These are phyloP conservation scores for Muscina levida DNA, from an alignment of 2,888 invertebrate species.

Conservation along the genomic window DNA sequence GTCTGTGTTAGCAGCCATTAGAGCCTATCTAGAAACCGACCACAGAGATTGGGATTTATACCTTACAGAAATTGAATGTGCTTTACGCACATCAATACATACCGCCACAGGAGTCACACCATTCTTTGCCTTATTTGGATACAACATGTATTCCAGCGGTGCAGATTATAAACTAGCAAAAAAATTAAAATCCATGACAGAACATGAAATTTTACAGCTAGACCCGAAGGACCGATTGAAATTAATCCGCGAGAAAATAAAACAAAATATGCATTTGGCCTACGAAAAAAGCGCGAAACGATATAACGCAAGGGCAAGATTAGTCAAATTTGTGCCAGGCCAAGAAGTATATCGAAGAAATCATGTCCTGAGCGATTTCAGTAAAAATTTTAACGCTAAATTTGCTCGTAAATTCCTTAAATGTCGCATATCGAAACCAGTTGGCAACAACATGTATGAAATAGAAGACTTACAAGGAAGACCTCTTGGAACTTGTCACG, in stretches of 20 bases:
- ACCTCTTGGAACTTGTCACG: no score
- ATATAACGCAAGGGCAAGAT: no score
- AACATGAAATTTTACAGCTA: not conserved
- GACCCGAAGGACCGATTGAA: not conserved
- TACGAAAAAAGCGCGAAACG: not conserved
- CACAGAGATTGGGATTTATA: constrained; percentile 55
- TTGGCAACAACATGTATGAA: no score
- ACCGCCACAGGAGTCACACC: constrained; percentile 25
- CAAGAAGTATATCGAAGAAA: no score
- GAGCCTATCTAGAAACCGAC: constrained; percentile 49
- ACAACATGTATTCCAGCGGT: constrained; percentile 5
- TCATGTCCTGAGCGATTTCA: no score
- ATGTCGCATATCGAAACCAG: no score
- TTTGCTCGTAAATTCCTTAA: no score
- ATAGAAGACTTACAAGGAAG: no score
- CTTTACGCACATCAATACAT: not conserved
- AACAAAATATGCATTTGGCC: no score
- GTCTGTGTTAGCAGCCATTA: constrained; percentile 62
- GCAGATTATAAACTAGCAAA: not conserved
- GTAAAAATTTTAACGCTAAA: no score
- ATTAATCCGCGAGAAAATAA: not conserved
- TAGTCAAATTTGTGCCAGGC: no score
- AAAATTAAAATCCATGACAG: constrained; percentile 8
- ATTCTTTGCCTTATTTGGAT: constrained; percentile 41
- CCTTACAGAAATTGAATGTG: constrained; percentile 4